phyloP scores from a whole-genome alignment of 2,888 invertebrate genomes.

The Brassicogethes aeneus region DNA sequence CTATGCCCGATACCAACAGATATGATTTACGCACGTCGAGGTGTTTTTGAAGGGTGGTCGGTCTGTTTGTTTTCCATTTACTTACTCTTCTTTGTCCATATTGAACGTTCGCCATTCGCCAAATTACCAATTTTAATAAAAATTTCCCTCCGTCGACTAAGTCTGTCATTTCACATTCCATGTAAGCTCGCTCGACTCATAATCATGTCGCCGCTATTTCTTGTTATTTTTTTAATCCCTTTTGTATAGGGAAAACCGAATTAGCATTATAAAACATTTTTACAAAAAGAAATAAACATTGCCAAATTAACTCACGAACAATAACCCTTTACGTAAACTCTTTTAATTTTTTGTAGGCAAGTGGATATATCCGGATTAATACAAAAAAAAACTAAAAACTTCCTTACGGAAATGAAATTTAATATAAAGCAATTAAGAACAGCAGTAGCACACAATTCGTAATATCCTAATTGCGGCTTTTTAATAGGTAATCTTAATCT shows the following conservation, averaged over 20 bases:
- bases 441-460: conserved; percentile 2
- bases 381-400: too few relatives aligned
- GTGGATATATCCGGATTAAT: too few relatives aligned
- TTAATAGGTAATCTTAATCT: conserved; percentile 25
- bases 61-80: conserved; percentile 23
- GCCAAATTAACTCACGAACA: too few relatives aligned
- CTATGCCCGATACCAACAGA: conserved; percentile 15
- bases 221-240: background rate
- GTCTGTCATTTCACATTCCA: background rate
- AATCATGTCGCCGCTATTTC: background rate
- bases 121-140: conserved; percentile 22
- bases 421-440: background rate
- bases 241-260: background rate
- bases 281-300: too few relatives aligned
- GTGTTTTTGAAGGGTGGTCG: conserved; percentile 29
- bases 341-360: too few relatives aligned
- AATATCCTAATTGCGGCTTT: conserved; percentile 14
- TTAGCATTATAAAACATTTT: background rate
- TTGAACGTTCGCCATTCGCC: conserved; percentile 19
- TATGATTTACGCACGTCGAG: conserved; percentile 28
- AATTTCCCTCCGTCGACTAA: conserved; percentile 6
- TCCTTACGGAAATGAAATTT: background rate
- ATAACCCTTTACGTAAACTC: too few relatives aligned
- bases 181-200: too few relatives aligned
- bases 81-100: conserved; percentile 14